phyloP scores from a whole-genome alignment of 2,113 vertebrate genomes.

The Talpa occidentalis region DNA sequence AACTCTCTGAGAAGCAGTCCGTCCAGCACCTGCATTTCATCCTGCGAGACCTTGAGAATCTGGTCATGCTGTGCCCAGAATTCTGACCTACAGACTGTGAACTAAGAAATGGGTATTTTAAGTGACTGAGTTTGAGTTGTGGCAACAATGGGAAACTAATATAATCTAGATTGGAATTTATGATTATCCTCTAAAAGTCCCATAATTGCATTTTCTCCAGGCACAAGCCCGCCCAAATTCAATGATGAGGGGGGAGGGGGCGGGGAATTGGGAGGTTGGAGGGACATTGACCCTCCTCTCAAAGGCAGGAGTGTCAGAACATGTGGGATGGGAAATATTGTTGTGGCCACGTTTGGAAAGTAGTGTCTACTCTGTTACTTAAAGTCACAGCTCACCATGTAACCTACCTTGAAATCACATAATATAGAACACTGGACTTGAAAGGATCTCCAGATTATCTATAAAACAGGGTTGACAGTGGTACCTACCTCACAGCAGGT shows the following conservation, averaged over 20 bases:
- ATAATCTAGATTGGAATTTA: not conserved
- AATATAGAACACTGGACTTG: not conserved
- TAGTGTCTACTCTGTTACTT: not conserved
- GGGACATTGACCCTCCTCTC: not conserved
- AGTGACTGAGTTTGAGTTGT: not conserved
- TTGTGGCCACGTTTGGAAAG: not conserved
- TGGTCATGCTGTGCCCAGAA: not conserved
- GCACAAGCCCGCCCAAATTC: not conserved
- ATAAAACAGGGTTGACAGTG: not conserved
- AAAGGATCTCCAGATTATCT: not conserved
- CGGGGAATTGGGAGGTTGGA: not conserved
- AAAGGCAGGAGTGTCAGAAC: not conserved
- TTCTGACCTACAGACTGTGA: not conserved
- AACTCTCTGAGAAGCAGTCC: not conserved
- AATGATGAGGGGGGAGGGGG: not conserved
- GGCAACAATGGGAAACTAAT: slow-evolving; percentile 7
- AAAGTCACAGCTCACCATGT: not conserved
- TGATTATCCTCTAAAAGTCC: not conserved
- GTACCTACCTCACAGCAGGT: not conserved
- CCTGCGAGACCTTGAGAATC: not conserved
- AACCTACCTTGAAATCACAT: not conserved
- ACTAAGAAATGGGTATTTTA: not conserved
- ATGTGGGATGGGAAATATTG: not conserved
- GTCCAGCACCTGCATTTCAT: not conserved
- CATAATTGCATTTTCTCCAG: not conserved